phyloP scores from a whole-genome alignment of 2,888 invertebrate genomes.

The Hirtodrosophila alboralis region DNA sequence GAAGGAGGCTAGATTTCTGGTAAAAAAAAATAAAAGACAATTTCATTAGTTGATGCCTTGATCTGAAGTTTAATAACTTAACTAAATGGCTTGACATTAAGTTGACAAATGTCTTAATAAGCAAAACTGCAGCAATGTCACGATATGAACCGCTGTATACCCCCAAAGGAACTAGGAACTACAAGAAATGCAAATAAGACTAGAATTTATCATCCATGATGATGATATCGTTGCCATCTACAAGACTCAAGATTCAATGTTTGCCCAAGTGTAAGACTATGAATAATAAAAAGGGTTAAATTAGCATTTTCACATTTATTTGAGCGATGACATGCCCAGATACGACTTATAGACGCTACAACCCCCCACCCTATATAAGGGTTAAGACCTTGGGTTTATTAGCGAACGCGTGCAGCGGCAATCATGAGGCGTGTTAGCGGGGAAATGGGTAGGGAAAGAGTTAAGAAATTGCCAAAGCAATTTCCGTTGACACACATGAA shows the following conservation, averaged over 20 bases:
- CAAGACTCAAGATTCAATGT: slow-evolving; percentile 32
- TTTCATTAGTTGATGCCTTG: slow-evolving; percentile 39
- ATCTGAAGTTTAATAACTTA: slow-evolving; percentile 61
- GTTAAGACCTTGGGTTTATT: slow-evolving; percentile 54
- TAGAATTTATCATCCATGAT: slow-evolving; percentile 63
- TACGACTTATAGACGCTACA: slow-evolving; percentile 38
- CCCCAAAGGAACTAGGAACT: slow-evolving; percentile 48
- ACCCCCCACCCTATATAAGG: slow-evolving; percentile 10
- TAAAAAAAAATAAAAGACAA: slow-evolving; percentile 6
- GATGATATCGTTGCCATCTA: slow-evolving; percentile 43
- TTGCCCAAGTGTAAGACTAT: slow-evolving; percentile 79
- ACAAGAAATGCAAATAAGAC: slow-evolving; percentile 77
- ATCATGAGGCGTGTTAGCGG: slow-evolving; percentile 67
- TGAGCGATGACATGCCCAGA: slow-evolving; percentile 79
- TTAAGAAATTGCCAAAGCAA: slow-evolving; percentile 62
- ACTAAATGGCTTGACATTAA: slow-evolving; percentile 64
- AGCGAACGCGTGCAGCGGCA: slow-evolving; percentile 75
- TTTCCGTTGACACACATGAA: slow-evolving; percentile 75
- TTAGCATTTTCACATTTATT: slow-evolving; percentile 82
- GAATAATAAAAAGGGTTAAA: slow-evolving; percentile 83
- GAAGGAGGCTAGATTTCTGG: too few species aligned
- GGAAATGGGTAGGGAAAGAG: slow-evolving; percentile 26
- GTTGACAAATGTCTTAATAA: slow-evolving; percentile 77
- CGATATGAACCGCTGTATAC: slow-evolving; percentile 28
- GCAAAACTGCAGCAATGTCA: slow-evolving; percentile 44